These are phyloP conservation scores for Odocoileus hemionus DNA, from an alignment of 2,113 vertebrate genomes.

Conservation along the genomic window DNA sequence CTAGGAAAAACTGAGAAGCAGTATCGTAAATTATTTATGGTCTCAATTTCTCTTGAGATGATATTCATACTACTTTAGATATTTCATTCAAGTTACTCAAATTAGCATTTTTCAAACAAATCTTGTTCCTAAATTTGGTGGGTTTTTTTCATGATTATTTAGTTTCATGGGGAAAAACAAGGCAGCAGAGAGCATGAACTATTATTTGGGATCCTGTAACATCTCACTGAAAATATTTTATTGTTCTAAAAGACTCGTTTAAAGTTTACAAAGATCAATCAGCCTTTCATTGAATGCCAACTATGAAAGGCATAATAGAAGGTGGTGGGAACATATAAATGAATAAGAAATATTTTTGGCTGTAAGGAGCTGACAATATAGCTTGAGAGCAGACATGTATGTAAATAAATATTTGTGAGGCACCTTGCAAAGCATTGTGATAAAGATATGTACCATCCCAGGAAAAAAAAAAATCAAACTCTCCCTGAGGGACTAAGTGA, in stretches of 20 bases:
- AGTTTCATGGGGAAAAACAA: background rate
- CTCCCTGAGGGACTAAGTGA: background rate
- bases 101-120: background rate
- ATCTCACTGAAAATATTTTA: constrained; percentile 2
- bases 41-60: background rate
- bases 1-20: background rate
- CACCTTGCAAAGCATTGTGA: background rate
- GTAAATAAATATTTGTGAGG: constrained; percentile 34
- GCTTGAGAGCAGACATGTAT: background rate
- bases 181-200: background rate
- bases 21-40: background rate
- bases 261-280: background rate
- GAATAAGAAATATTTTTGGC: background rate
- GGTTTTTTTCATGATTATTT: background rate
- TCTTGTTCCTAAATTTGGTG: background rate
- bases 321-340: background rate
- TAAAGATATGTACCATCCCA: background rate
- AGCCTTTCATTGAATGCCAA: constrained; percentile 1
- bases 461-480: background rate
- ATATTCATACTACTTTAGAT: background rate
- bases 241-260: background rate
- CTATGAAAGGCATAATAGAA: constrained; percentile 26
- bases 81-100: background rate
- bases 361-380: constrained; percentile 17
- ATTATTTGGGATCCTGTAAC: background rate